Percentiles rank a stretch among this genome's conserved stretches.
These are phyloP conservation scores for Diploptera punctata DNA, from an alignment of 2,888 invertebrate species.

Conservation along the genomic window DNA sequence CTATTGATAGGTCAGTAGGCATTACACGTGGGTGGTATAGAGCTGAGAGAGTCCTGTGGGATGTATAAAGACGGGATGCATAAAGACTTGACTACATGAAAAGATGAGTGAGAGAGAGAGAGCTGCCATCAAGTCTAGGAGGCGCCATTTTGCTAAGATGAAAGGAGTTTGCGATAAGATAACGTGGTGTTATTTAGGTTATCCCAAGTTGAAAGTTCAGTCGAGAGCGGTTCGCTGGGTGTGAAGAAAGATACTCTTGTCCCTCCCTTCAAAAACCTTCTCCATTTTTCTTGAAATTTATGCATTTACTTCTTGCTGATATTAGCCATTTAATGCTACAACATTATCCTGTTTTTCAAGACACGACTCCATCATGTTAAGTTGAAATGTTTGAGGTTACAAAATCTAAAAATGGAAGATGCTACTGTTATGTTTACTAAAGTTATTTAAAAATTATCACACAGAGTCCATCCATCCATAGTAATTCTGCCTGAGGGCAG, in stretches of 20 bases:
- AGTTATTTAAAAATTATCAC: no score
- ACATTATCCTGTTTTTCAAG: no score
- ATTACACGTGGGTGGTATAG: no score
- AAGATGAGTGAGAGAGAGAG: neutral
- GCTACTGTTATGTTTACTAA: no score
- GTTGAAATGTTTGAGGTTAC: no score
- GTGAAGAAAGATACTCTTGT: slow-evolving; percentile 11
- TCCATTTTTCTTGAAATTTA: neutral
- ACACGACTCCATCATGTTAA: no score
- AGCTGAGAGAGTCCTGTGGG: slow-evolving; percentile 31
- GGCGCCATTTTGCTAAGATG: slow-evolving; percentile 34
- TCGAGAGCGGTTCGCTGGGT: neutral
- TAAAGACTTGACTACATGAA: neutral
- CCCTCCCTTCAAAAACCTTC: neutral
- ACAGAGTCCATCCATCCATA: no score
- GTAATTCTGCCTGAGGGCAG: no score
- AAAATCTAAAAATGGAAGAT: no score
- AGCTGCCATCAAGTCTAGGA: slow-evolving; percentile 3
- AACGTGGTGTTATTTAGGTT: slow-evolving; percentile 21
- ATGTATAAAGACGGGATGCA: slow-evolving; percentile 13
- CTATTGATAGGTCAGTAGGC: no score
- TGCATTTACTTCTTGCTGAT: no score
- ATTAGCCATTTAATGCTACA: no score
- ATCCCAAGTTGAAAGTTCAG: neutral
- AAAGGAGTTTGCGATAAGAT: slow-evolving; percentile 30